These are phyloP conservation scores for Intellagama lesueurii DNA, from an alignment of 2,797 vertebrate genomes.

Conservation along the genomic window DNA sequence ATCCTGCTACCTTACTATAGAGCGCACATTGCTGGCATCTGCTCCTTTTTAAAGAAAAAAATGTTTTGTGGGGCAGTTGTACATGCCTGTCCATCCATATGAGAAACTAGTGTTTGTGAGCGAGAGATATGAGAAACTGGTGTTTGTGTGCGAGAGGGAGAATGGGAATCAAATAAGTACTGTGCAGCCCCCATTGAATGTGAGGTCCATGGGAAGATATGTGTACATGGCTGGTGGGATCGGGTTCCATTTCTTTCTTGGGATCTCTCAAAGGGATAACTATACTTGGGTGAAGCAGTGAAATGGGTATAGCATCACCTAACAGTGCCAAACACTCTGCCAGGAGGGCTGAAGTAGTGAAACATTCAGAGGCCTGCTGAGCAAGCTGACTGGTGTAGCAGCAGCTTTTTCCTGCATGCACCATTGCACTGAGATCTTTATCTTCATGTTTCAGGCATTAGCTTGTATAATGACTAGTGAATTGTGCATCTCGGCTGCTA, in stretches of 20 bases:
- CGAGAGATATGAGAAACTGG: neutral
- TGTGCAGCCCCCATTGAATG: neutral
- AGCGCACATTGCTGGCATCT: neutral
- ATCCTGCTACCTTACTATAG: neutral
- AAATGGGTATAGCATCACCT: neutral
- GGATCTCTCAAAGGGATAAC: accelerated
- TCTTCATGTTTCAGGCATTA: neutral
- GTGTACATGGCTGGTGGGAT: accelerated
- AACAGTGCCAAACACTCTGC: too few species aligned
- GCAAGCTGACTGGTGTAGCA: too few species aligned
- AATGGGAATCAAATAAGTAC: neutral
- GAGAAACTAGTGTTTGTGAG: neutral
- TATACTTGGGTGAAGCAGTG: neutral
- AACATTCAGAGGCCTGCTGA: too few species aligned
- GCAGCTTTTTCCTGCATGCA: neutral
- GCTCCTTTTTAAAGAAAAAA: neutral
- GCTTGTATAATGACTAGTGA: neutral
- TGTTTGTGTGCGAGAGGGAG: neutral
- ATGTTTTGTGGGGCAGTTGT: too few species aligned
- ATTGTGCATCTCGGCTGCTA: neutral
- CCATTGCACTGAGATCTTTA: too few species aligned
- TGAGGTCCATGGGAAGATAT: neutral
- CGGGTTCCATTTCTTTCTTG: accelerated
- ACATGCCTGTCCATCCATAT: neutral
- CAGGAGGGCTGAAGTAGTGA: neutral